Percentiles rank a stretch among this genome's conserved stretches.
Evolutionary conservation across 2,113 vertebrate species (phyloP).

Genomic region (Aldabrachelys gigantea): DNA sequence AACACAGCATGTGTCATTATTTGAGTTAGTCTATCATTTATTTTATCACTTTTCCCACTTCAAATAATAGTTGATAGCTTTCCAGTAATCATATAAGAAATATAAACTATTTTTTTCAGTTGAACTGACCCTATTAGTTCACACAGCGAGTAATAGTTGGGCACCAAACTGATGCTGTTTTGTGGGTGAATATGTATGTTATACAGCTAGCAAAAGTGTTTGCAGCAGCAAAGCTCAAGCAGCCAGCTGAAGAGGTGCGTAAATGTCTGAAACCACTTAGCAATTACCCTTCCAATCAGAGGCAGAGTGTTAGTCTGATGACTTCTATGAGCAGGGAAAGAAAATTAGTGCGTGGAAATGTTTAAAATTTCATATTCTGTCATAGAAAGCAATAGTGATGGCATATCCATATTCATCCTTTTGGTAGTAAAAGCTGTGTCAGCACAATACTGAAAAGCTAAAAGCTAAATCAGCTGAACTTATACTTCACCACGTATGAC

Average conservation of each 20-base stretch:
- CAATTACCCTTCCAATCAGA: neutral
- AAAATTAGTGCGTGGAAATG: neutral
- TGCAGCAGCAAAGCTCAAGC: neutral
- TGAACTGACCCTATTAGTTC: neutral
- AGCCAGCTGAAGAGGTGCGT: neutral
- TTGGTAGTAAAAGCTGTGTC: neutral
- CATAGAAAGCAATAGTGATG: neutral
- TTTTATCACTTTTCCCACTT: conserved; percentile 35
- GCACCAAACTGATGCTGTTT: conserved; percentile 7
- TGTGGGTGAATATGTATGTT: neutral
- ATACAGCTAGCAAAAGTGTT: neutral
- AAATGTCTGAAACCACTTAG: conserved; percentile 33
- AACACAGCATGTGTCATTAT: conserved; percentile 41
- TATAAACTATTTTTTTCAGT: conserved; percentile 14
- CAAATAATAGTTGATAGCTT: conserved; percentile 15
- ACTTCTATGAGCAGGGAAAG: neutral
- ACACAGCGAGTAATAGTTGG: neutral
- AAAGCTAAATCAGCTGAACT: neutral
- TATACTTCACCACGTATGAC: neutral
- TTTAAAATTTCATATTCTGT: neutral
- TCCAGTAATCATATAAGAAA: conserved; percentile 36
- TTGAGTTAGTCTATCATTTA: conserved; percentile 18
- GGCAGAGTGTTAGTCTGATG: neutral
- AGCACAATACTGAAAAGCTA: neutral
- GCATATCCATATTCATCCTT: neutral